Evolutionary conservation across 1,140 invertebrate genomes (phyloP), one percentile per base, ranked within the genome.

Genomic region (Ceratina australensis): DNA sequence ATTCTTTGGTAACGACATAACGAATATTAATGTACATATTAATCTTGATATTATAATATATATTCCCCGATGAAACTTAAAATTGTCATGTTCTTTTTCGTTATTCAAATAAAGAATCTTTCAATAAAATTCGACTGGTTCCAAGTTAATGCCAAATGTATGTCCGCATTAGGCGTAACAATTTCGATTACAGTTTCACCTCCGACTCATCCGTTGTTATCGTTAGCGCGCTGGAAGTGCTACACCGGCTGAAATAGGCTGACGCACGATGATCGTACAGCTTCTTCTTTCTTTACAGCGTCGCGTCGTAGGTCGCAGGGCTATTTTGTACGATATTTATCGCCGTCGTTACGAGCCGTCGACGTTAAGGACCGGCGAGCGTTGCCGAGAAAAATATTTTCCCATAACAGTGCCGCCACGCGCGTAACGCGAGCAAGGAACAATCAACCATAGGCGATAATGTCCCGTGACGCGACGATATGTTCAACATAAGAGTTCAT

Each of bases 291-390:
- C 1, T 66, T 26, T 24, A 26, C 64, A 15, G 16, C 8, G 16
- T 50, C 22, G 47, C 20, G 10, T 33, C 28, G 28, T 33, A 33
- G 28, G 28, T 33, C 28, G 28, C 5, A 33, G 2, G 15, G 16
- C 47, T 50, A 66, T 66, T 66, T 66, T 66, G 7, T 50, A 26
- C 47, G 18, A 50, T 66, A 66, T 66, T 66, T 66, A 66, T 66
- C 64, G 64, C 7, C 22, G 49, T 50, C 47, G 64, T 66, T 66
- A 24, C 47, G 16, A 16, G 13, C 16, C 16, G 16, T 66, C 47
- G 64, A 26, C 64, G 10, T 18, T 50, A 50, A 50, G 47, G 47
- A 24, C 64, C 64, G 64, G 50, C 64, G 42, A 66, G 10, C 47
- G 24, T 66, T 66, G 20, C 24, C 64, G 49, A 66, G 64, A 66